Evolutionary conservation across 2,888 invertebrate genomes (phyloP).

Genomic region (Rhyacophila evoluta): DNA sequence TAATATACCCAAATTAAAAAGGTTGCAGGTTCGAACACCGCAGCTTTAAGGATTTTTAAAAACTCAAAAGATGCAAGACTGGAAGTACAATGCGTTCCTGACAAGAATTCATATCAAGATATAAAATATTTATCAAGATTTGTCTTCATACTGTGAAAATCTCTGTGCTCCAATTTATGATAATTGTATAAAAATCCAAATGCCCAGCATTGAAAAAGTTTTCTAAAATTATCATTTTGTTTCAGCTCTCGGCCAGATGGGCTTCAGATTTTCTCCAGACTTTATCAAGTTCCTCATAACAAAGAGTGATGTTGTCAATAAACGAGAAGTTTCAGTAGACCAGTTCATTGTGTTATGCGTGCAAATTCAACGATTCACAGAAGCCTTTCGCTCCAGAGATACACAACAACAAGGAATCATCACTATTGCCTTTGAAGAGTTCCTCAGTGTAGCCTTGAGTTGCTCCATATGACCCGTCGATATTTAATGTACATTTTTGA

Average conservation of each 20-base stretch:
- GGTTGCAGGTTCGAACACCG: too few relatives aligned
- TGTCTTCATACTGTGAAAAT: neutral
- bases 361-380: slow-evolving; percentile 88
- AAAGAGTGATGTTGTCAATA: slow-evolving; percentile 75
- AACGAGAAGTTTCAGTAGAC: slow-evolving; percentile 81
- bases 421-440: slow-evolving; percentile 91
- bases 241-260: slow-evolving; percentile 88
- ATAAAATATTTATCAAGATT: neutral
- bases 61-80: too few relatives aligned
- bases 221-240: slow-evolving; percentile 49
- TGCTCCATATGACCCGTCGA: slow-evolving; percentile 69
- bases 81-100: too few relatives aligned
- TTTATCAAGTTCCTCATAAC: slow-evolving; percentile 80
- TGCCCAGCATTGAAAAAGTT: too few relatives aligned
- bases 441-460: slow-evolving; percentile 84
- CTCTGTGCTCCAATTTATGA: neutral
- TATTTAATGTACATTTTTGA: neutral
- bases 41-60: too few relatives aligned
- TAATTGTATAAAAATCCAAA: too few relatives aligned
- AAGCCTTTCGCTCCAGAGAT: slow-evolving; percentile 87
- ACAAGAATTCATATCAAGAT: too few relatives aligned
- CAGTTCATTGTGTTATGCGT: slow-evolving; percentile 91
- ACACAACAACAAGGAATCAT: slow-evolving; percentile 84
- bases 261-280: slow-evolving; percentile 84
- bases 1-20: too few relatives aligned